These are phyloP conservation scores for Sardina pilchardus DNA, from an alignment of 2,113 vertebrate genomes.

Conservation along the genomic window DNA sequence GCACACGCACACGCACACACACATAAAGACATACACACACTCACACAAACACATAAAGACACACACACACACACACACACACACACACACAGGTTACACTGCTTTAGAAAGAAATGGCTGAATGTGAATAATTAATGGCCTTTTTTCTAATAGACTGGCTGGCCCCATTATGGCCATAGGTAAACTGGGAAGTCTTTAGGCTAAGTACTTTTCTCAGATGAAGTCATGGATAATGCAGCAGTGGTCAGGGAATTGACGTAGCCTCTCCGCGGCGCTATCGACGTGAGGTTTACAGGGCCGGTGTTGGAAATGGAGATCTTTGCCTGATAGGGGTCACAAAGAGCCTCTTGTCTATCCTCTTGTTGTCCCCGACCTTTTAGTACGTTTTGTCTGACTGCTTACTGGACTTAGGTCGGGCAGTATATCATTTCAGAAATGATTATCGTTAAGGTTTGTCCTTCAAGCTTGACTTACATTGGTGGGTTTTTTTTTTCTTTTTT, in stretches of 20 bases:
- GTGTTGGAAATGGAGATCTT: conserved; percentile 3
- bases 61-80: background rate
- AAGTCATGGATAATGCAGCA: conserved; percentile 53
- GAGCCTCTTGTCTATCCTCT: conserved; percentile 5
- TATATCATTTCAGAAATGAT: conserved; percentile 18
- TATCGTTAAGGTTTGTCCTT: conserved; percentile 5
- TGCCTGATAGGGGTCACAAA: background rate
- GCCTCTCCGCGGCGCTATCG: background rate
- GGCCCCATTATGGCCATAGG: conserved; percentile 62
- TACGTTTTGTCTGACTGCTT: background rate
- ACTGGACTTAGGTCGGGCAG: background rate
- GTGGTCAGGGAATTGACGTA: conserved; percentile 37
- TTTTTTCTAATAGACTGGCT: conserved; percentile 56
- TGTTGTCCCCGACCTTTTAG: background rate
- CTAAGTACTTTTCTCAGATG: conserved; percentile 67
- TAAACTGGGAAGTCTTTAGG: conserved; percentile 68
- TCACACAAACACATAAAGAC: background rate
- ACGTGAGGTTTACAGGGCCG: background rate
- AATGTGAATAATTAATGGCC: conserved; percentile 51
- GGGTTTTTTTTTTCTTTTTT: background rate
- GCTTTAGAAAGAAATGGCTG: conserved; percentile 24
- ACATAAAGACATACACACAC: background rate
- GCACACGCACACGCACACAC: background rate
- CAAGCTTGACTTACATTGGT: background rate
- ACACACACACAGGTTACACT: conserved; percentile 15